A percentile compares a stretch with the other conserved stretches of the same genome.
Conservation (phyloP, 1,140 invertebrate species). For the Philopotamus ludificatus region DNA sequence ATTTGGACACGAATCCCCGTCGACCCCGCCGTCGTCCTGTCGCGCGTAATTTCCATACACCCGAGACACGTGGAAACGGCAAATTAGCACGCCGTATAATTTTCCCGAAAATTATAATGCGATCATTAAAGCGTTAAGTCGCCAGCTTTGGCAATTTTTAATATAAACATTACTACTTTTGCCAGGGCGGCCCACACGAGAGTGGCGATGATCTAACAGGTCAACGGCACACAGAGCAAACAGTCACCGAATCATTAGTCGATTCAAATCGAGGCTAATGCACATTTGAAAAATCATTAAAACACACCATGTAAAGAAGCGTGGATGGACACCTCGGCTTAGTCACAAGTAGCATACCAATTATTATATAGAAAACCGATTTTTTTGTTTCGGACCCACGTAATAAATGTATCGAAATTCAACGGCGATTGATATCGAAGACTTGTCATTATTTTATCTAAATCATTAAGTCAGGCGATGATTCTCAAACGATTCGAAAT, state of each 20-base stretch:
- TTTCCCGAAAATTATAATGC: not conserved
- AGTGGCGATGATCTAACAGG: slow-evolving; percentile 20
- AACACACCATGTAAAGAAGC: not conserved
- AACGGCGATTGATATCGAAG: no score
- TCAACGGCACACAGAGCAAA: slow-evolving; percentile 17
- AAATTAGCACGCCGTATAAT: not conserved
- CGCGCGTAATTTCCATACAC: not conserved
- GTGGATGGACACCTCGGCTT: not conserved
- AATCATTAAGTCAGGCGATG: no score
- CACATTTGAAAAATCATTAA: not conserved
- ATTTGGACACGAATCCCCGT: not conserved
- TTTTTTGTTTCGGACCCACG: no score
- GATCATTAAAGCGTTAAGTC: not conserved
- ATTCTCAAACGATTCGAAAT: no score
- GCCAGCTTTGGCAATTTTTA: not conserved
- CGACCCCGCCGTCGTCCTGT: not conserved
- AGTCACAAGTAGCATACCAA: no score
- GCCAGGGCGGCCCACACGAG: slow-evolving; percentile 13
- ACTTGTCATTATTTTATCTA: no score
- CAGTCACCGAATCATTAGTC: slow-evolving; percentile 9
- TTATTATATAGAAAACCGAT: no score
- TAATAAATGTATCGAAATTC: no score
- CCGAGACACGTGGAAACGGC: not conserved
- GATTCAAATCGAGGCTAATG: not conserved
- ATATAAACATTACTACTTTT: slow-evolving; percentile 4